Evolutionary conservation across 2,113 vertebrate genomes (phyloP), one percentile per base, ranked within the genome.

Genomic region (Sinocyclocheilus anshuiensis): DNA sequence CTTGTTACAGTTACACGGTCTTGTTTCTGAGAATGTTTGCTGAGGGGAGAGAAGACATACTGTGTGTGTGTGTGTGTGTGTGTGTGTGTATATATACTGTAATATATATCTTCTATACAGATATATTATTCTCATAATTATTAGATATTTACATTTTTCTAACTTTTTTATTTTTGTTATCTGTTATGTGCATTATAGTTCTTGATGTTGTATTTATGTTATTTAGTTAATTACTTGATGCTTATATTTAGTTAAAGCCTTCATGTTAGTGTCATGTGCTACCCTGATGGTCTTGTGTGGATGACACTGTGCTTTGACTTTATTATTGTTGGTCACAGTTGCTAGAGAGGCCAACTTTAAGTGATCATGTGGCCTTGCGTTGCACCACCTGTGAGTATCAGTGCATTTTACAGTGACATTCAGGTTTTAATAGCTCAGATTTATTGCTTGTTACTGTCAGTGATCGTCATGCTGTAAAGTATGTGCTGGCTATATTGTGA

Each of bases 281-380:
- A 18, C 45, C 75, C 45, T 77, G n/a, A 29, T 11, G 24, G n/a
- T 77, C 75, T 53, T 77, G 24, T 26, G 74, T 53, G 4, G 6
- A 75, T 13, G 36, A 36, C 29, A 36, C 29, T 74, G 36, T 45
- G 22, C n/a, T 48, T 45, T 77, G 11, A 16, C 16, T 77, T 77
- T 77, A 55, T 77, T 77, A 53, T 77, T 77, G n/a, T 55, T 50
- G 48, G 75, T 29, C 48, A 55, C 76, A 77, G 45, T 77, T 77
- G 76, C 76, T 33, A 50, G 76, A 77, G 48, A 77, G 13, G 48
- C 48, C 45, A 26, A 33, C 72, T 75, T 48, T 75, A 75, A 75
- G 20, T 22, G 72, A 24, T 75, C 5, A n/a, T 15, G 42, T 75
- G 72, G 22, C 22, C 22, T 13, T 75, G 4, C 22, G 6, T 16